Evolutionary conservation across 2,113 vertebrate species (phyloP), one percentile per base, ranked within the genome.

Genomic region (Hystrix brachyura): DNA sequence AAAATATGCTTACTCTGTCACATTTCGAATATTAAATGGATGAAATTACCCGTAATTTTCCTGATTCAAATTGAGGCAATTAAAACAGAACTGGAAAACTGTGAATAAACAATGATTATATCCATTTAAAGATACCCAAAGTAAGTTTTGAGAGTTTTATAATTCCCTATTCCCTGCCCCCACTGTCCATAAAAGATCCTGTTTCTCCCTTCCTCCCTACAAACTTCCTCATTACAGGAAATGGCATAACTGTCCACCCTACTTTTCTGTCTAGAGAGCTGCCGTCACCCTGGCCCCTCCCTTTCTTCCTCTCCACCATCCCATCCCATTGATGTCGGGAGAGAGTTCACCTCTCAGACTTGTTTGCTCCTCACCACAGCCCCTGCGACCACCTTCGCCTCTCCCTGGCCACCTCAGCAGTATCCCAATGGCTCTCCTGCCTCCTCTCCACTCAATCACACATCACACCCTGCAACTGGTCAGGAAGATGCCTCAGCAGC

Each of bases 161-260:
- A 60, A 43, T 51, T 34, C 67, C 71, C 29, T 32, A 29, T 48
- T 64, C 43, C 10, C 34, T 2, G 23, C 21, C 17, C 1, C 9
- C 5, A 5, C 11, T 5, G 67, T 27, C 25, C 48, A 29, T 8
- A 23, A 53, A 67, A 65, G 7, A 32, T 25, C 43, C 34, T 25
- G 2, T 15, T 59, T 55, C 9, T 43, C 34, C 7, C 32, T 23
- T 18, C 34, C 53, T 43, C 18, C 19, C 71, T 9, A 2, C 57
- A 53, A 60, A 29, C 3, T 2, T 62, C 57, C 57, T 13, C 46
- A 7, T 55, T 59, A 55, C 43, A 18, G 57, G 12, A 17, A 27
- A 18, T 0, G 7, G 38, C 15, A 0, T 2, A 29, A 64, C 38
- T 5, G 23, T 0, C 29, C 38, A 2, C 46, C 11, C 46, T 25